phyloP scores from a whole-genome alignment of 2,888 invertebrate species.

The Heliconius charithonia region DNA sequence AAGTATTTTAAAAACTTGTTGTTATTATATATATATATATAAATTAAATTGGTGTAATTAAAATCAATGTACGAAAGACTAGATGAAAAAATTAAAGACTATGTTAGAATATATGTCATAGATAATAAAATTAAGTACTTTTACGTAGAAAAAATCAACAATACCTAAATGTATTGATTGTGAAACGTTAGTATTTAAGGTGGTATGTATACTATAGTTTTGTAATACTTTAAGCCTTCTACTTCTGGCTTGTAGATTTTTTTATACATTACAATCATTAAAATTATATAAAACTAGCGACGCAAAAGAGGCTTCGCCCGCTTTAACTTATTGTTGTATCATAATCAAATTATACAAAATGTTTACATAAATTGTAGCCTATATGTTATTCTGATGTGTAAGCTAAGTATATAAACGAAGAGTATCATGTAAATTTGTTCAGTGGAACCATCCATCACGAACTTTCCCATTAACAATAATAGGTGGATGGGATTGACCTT shows the following conservation, averaged over 20 bases:
- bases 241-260: neutral
- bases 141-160: neutral
- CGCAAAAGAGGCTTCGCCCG: too few species aligned
- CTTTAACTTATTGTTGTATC: too few species aligned
- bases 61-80: slow-evolving; percentile 16
- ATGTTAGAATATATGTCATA: slow-evolving; percentile 12
- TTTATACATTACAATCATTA: neutral
- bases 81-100: slow-evolving; percentile 15
- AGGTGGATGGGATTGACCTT: neutral
- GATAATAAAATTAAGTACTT: neutral
- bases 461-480: too few species aligned
- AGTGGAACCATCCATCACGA: too few species aligned
- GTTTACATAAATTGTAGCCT: neutral
- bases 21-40: neutral
- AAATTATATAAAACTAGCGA: neutral
- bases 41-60: slow-evolving; percentile 1
- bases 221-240: neutral
- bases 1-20: neutral
- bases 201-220: slow-evolving; percentile 5
- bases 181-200: slow-evolving; percentile 5
- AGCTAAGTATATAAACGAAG: too few species aligned
- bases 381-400: neutral
- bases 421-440: too few species aligned
- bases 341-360: too few species aligned
- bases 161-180: neutral